Percentiles rank a stretch among this genome's conserved stretches.
phyloP scores from a whole-genome alignment of 2,113 vertebrate species.

The Catagonus wagneri region DNA sequence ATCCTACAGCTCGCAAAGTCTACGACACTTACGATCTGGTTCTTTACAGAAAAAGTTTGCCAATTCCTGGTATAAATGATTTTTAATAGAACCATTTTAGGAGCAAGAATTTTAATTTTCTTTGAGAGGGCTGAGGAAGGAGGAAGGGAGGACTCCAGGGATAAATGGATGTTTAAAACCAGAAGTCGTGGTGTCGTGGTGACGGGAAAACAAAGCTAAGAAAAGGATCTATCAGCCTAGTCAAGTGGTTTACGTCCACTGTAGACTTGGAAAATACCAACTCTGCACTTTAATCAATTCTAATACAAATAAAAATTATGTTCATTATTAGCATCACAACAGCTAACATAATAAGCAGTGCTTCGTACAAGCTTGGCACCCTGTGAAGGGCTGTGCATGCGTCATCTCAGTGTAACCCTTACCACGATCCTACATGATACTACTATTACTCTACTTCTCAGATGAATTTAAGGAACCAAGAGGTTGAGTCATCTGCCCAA shows the following conservation, averaged over 20 bases:
- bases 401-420: not conserved
- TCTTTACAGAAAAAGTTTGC: not conserved
- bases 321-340: not conserved
- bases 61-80: not conserved
- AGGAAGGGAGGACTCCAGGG: not conserved
- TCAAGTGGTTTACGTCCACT: not conserved
- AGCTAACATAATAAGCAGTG: not conserved
- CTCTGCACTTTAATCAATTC: not conserved
- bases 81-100: not conserved
- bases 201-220: not conserved
- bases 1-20: not conserved
- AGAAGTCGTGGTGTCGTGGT: not conserved
- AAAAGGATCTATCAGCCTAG: slow-evolving; percentile 21
- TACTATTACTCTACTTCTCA: not conserved
- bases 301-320: slow-evolving; percentile 40
- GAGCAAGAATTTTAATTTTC: not conserved
- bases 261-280: not conserved
- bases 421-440: not conserved
- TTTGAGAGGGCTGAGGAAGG: not conserved
- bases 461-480: not conserved
- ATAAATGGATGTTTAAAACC: slow-evolving; percentile 15
- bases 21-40: not conserved
- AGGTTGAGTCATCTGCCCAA: not conserved
- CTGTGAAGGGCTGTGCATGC: not conserved
- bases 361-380: not conserved